Conservation (phyloP, 2,113 vertebrate genomes). For the Passer domesticus region DNA sequence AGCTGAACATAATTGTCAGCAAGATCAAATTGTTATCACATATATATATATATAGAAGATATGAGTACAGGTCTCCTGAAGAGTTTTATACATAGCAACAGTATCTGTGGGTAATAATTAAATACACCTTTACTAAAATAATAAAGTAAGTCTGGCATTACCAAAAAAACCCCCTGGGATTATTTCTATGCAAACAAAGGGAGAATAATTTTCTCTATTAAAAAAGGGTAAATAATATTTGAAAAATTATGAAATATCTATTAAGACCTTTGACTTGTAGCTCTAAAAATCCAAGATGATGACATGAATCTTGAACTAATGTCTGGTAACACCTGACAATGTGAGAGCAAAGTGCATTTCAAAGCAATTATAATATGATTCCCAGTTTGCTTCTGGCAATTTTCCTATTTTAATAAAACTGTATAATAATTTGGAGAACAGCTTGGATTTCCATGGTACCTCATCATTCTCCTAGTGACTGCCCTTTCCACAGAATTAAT, state of each 20-base stretch:
- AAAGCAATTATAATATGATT: background rate
- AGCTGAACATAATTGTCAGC: background rate
- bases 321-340: background rate
- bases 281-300: background rate
- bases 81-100: background rate
- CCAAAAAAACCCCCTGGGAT: rapidly evolving
- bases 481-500: background rate
- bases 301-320: background rate
- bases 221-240: background rate
- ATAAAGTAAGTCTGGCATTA: background rate
- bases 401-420: background rate
- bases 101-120: background rate
- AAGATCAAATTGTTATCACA: background rate
- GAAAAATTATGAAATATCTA: background rate
- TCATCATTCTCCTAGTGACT: background rate
- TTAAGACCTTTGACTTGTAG: background rate
- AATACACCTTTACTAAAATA: background rate
- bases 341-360: background rate
- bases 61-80: background rate
- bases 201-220: background rate
- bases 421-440: background rate
- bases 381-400: background rate
- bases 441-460: background rate
- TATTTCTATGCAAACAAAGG: background rate
- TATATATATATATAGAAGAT: background rate